Percentiles rank a stretch among this genome's conserved stretches.
Conservation (phyloP, 1,140 invertebrate species). For the Calycopis cecrops region DNA sequence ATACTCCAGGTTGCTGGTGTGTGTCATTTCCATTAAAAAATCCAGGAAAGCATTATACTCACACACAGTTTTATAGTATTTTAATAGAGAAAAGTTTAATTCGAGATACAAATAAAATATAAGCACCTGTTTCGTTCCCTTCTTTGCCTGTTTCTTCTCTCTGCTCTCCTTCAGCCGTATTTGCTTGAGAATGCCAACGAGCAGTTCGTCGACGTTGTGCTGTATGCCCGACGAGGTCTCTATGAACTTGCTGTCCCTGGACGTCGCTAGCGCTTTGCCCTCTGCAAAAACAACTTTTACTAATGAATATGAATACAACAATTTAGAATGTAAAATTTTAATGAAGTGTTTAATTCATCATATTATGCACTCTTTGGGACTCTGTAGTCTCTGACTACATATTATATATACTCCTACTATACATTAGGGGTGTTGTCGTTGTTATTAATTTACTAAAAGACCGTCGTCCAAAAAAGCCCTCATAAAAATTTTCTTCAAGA, state of each 20-base stretch:
- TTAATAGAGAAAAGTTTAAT: no score
- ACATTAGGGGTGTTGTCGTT: no score
- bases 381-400: no score
- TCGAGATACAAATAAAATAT: no score
- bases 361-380: no score
- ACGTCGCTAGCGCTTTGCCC: conserved; percentile 88
- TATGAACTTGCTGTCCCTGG: conserved; percentile 94
- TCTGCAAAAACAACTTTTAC: conserved; percentile 75
- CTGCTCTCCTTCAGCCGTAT: conserved; percentile 84
- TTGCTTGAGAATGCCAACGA: conserved; percentile 91
- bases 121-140: conserved; percentile 66
- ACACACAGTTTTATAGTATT: no score
- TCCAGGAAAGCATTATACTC: background rate
- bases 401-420: no score
- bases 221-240: conserved; percentile 94
- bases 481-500: no score
- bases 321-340: background rate
- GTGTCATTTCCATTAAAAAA: background rate
- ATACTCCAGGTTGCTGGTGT: no score
- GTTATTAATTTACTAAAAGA: no score
- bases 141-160: conserved; percentile 81
- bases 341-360: no score
- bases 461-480: no score
- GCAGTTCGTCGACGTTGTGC: conserved; percentile 93
- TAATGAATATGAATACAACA: background rate